A percentile compares a stretch with the other conserved stretches of the same genome.
Evolutionary conservation across 2,113 vertebrate genomes (phyloP).

Genomic region (Dicaeum eximium): DNA sequence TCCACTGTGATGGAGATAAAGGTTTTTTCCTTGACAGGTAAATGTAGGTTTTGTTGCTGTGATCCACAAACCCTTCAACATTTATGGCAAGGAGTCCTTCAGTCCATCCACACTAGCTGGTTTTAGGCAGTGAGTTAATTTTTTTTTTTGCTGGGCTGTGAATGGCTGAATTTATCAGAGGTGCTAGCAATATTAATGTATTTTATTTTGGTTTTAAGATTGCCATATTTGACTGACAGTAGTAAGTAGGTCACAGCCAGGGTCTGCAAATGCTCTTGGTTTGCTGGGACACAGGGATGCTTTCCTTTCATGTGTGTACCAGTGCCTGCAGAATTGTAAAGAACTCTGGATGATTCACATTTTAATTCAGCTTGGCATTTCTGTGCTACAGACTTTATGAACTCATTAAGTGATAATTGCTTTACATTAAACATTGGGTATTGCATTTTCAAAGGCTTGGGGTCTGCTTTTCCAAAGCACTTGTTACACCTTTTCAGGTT

Average conservation of each 20-base stretch:
- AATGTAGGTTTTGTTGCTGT: background rate
- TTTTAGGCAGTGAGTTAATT: background rate
- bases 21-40: background rate
- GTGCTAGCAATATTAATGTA: background rate
- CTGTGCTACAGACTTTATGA: background rate
- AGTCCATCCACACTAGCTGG: background rate
- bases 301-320: background rate
- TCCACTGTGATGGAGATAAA: background rate
- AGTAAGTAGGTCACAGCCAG: accelerated
- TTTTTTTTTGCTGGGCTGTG: background rate
- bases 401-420: background rate
- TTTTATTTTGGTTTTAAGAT: background rate
- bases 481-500: background rate
- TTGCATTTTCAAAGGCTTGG: background rate
- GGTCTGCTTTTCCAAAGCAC: background rate
- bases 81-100: background rate
- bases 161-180: background rate
- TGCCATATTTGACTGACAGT: background rate
- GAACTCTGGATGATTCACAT: background rate
- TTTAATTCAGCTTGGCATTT: background rate
- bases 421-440: background rate
- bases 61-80: background rate
- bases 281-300: background rate
- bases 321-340: background rate
- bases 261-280: background rate